Conservation (phyloP, 1,140 invertebrate species). For the Halictus rubicundus region DNA sequence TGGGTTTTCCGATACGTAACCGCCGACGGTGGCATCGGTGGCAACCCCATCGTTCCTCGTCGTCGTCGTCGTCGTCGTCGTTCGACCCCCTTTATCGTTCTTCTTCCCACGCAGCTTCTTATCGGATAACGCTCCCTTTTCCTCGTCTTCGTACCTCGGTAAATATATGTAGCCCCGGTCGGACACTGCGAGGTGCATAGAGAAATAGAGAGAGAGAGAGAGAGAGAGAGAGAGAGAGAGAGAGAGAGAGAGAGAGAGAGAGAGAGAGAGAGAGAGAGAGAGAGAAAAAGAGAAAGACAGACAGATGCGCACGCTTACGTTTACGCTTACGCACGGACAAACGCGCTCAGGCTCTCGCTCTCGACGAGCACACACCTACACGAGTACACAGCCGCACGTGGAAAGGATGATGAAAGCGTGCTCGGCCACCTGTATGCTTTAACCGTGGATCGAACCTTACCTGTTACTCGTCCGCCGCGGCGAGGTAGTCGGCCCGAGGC, state of each 20-base stretch:
- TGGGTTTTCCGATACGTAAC: conserved; percentile 69
- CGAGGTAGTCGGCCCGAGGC: conserved; percentile 55
- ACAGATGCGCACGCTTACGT: not conserved
- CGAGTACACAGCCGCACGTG: conserved; percentile 37
- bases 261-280: no score
- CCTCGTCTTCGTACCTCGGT: conserved; percentile 60
- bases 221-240: not conserved
- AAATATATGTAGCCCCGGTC: conserved; percentile 44
- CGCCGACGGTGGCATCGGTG: conserved; percentile 3
- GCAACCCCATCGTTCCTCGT: conserved; percentile 15
- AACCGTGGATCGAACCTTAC: conserved; percentile 78
- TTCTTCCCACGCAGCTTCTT: conserved; percentile 15
- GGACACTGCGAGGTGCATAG: not conserved
- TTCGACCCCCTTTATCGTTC: not conserved
- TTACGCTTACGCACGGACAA: conserved; percentile 16
- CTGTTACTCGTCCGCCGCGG: conserved; percentile 75
- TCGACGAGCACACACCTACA: conserved; percentile 20
- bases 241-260: not conserved
- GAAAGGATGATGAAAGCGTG: conserved; percentile 69
- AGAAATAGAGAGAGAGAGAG: no score
- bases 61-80: not conserved
- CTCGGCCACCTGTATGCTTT: conserved; percentile 80
- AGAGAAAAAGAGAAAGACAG: no score
- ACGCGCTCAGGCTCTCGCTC: not conserved
- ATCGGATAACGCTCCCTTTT: conserved; percentile 40